Percentiles rank a stretch among this genome's conserved stretches.
These are phyloP conservation scores for Lepidiolamprologus cunningtoni DNA, from an alignment of 2,113 vertebrate species.

Conservation along the genomic window DNA sequence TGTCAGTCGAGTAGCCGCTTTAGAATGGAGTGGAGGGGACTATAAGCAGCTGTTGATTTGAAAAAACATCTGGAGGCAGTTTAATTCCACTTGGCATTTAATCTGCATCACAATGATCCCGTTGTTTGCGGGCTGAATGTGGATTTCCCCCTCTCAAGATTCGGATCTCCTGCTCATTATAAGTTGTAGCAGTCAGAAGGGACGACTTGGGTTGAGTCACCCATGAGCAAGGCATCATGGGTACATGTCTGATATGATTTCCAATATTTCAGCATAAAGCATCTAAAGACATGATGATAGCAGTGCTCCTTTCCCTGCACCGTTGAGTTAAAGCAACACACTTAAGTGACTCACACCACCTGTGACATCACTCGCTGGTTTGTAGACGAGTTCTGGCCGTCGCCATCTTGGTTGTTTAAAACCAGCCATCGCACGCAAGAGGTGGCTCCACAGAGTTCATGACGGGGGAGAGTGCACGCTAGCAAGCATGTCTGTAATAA, in stretches of 20 bases:
- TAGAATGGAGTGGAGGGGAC: not conserved
- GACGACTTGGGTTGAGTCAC: not conserved
- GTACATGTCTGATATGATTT: not conserved
- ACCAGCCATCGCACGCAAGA: not conserved
- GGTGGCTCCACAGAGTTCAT: not conserved
- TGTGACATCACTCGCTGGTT: not conserved
- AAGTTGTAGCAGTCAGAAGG: not conserved
- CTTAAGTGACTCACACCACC: not conserved
- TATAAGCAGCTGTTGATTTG: conserved; percentile 13
- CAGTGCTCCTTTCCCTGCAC: not conserved
- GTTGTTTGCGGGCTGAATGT: not conserved
- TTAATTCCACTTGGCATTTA: conserved; percentile 37
- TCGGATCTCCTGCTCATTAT: not conserved
- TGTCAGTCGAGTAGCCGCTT: not conserved
- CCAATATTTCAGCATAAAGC: not conserved
- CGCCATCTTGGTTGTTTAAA: not conserved
- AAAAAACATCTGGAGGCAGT: conserved; percentile 48
- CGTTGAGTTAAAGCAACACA: not conserved
- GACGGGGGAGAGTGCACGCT: not conserved
- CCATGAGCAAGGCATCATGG: not conserved
- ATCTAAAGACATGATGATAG: not conserved
- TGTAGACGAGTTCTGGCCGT: not conserved
- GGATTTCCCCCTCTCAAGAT: not conserved
- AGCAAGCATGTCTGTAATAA: not conserved
- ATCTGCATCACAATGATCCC: conserved; percentile 34